A percentile compares a stretch with the other conserved stretches of the same genome.
Evolutionary conservation across 2,888 invertebrate species (phyloP).

Genomic region (Aphrophora alni): DNA sequence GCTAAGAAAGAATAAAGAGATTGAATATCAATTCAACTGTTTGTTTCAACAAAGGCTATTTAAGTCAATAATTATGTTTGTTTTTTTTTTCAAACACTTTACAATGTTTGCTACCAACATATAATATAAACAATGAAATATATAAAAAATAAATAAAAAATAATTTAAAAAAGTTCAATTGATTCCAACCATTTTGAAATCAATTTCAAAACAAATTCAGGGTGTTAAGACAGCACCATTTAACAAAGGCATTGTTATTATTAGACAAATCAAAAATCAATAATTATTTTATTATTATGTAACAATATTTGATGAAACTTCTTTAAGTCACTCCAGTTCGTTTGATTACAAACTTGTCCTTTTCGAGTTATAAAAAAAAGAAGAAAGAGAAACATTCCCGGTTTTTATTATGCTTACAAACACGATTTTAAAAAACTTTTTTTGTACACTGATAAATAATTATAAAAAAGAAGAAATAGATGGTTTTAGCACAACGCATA

Average conservation of each 20-base stretch:
- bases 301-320: neutral
- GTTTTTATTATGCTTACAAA: neutral
- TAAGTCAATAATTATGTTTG: neutral
- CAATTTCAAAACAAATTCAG: neutral
- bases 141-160: constrained; percentile 18
- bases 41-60: neutral
- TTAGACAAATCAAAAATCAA: neutral
- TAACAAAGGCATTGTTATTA: constrained; percentile 31
- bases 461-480: neutral
- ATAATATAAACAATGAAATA: constrained; percentile 33
- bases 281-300: neutral
- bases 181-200: neutral
- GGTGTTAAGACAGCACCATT: constrained; percentile 33
- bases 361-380: neutral
- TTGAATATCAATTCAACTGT: constrained; percentile 24
- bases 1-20: constrained; percentile 14
- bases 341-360: neutral
- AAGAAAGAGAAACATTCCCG: neutral
- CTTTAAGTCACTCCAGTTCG: neutral
- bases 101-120: constrained; percentile 4
- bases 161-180: neutral
- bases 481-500: neutral
- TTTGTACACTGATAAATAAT: neutral
- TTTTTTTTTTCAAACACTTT: neutral
- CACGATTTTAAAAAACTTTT: neutral